phyloP scores from a whole-genome alignment of 2,888 invertebrate species.

The Allacma fusca region DNA sequence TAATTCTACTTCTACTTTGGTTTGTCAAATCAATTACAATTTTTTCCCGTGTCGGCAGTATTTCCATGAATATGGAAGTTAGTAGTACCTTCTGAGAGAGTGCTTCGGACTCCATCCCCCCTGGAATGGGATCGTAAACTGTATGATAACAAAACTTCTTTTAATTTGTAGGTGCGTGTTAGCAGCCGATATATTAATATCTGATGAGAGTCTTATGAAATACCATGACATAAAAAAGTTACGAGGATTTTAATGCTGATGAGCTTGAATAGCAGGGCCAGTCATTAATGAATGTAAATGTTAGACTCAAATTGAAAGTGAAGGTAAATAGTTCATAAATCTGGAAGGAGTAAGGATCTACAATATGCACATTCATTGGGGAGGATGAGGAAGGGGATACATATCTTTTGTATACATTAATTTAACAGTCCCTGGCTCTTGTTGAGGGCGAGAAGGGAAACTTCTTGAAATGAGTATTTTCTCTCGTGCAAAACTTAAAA shows the following conservation, averaged over 20 bases:
- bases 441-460: not conserved
- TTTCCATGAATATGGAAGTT: not conserved
- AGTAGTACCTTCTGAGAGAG: too few species aligned
- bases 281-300: slow-evolving; percentile 11
- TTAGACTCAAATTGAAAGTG: slow-evolving; percentile 12
- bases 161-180: slow-evolving; percentile 8
- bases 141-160: not conserved
- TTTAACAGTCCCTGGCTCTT: not conserved
- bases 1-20: not conserved
- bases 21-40: slow-evolving; percentile 19
- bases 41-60: not conserved
- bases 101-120: too few species aligned
- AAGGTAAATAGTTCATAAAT: slow-evolving; percentile 16
- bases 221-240: slow-evolving; percentile 1
- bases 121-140: not conserved
- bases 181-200: slow-evolving; percentile 8
- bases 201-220: not conserved
- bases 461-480: slow-evolving; percentile 2
- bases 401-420: not conserved
- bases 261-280: not conserved
- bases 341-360: not conserved
- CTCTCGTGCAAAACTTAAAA: not conserved
- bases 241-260: slow-evolving; percentile 10
- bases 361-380: too few species aligned
- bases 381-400: not conserved